phyloP scores from a whole-genome alignment of 2,113 vertebrate species.

The Lophochroa leadbeateri region DNA sequence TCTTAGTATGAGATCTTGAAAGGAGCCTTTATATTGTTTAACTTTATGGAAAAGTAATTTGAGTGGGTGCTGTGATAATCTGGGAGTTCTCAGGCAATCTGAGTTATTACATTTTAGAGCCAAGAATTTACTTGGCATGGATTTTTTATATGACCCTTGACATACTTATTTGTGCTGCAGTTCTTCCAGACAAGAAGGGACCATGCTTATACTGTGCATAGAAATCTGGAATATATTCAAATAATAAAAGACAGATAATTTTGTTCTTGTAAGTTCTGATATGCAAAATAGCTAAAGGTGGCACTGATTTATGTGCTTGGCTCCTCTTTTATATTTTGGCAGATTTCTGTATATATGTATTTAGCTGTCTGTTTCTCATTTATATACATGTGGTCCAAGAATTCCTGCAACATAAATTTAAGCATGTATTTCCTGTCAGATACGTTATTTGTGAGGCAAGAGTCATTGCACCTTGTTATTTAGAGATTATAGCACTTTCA shows the following conservation, averaged over 20 bases:
- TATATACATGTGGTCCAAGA: background rate
- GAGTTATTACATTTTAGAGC: background rate
- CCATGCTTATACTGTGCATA: background rate
- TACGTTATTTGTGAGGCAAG: background rate
- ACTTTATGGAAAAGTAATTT: background rate
- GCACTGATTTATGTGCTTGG: background rate
- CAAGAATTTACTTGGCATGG: background rate
- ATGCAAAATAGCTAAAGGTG: background rate
- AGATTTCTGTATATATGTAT: background rate
- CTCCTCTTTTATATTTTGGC: background rate
- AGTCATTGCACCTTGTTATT: background rate
- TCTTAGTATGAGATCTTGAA: background rate
- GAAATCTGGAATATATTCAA: background rate
- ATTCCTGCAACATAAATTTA: background rate
- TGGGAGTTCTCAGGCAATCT: background rate
- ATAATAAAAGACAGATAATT: background rate
- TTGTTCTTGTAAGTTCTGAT: background rate
- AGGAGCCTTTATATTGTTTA: background rate
- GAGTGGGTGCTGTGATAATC: background rate
- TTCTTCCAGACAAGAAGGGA: constrained; percentile 5
- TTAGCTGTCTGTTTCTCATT: background rate
- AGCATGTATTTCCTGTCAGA: background rate
- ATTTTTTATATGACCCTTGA: constrained; percentile 17
- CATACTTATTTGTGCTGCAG: constrained; percentile 24
- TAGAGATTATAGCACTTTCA: constrained; percentile 14